A percentile compares a stretch with the other conserved stretches of the same genome.
Evolutionary conservation across 2,113 vertebrate species (phyloP).

Genomic region (Coryphaenoides rupestris): DNA sequence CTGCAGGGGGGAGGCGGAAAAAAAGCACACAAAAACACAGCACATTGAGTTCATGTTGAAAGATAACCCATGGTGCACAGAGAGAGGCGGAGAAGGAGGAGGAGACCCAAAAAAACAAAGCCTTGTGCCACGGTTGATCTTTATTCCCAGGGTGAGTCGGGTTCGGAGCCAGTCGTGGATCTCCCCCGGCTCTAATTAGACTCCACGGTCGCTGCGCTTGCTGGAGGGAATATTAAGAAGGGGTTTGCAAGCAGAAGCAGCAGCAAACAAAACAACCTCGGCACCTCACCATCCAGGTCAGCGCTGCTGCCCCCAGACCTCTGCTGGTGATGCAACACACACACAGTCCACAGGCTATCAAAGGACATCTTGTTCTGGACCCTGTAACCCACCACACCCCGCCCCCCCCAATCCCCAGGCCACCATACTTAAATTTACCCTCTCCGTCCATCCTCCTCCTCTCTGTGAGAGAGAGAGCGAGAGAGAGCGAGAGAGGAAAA

Average conservation of each 20-base stretch:
- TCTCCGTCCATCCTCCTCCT: slow-evolving; percentile 12
- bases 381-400: background rate
- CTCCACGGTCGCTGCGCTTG: slow-evolving; percentile 30
- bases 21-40: slow-evolving; percentile 23
- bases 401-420: too few relatives aligned
- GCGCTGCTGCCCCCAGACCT: slow-evolving; percentile 48
- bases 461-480: too few relatives aligned
- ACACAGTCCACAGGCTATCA: slow-evolving; percentile 50
- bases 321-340: slow-evolving; percentile 50
- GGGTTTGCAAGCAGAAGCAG: too few relatives aligned
- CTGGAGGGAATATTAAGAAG: slow-evolving; percentile 14
- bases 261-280: slow-evolving; percentile 16
- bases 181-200: slow-evolving; percentile 44
- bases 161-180: slow-evolving; percentile 42
- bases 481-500: slow-evolving; percentile 7
- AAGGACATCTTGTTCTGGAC: slow-evolving; percentile 58
- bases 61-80: background rate
- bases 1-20: slow-evolving; percentile 63
- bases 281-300: slow-evolving; percentile 60
- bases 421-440: slow-evolving; percentile 23
- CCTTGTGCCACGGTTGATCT: slow-evolving; percentile 36
- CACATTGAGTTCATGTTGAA: slow-evolving; percentile 17
- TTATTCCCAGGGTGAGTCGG: slow-evolving; percentile 42
- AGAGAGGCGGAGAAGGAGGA: too few relatives aligned
- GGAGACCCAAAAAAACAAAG: background rate